phyloP scores from a whole-genome alignment of 2,113 vertebrate species.

The Pelecanus crispus region DNA sequence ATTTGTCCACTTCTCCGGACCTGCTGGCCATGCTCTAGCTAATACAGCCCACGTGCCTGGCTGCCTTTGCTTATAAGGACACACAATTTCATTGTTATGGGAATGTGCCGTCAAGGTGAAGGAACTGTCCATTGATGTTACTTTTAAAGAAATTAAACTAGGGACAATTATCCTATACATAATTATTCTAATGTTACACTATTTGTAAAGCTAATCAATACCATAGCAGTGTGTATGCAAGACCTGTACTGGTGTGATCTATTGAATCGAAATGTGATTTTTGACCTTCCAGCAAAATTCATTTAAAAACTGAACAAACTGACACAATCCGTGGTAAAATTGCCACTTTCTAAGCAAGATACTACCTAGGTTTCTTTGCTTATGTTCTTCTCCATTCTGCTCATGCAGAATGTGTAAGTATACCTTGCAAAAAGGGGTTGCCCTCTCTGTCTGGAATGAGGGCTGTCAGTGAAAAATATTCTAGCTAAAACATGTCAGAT shows the following conservation, averaged over 20 bases:
- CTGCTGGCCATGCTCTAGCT: background rate
- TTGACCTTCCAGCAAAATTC: background rate
- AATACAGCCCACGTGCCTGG: background rate
- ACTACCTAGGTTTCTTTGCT: background rate
- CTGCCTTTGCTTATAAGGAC: background rate
- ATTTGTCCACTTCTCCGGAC: background rate
- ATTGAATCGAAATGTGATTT: background rate
- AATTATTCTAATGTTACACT: background rate
- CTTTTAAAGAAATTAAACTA: background rate
- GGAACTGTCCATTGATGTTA: background rate
- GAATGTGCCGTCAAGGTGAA: background rate
- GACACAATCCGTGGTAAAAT: background rate
- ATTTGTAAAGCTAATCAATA: background rate
- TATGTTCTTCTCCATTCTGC: background rate
- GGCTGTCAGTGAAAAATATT: background rate
- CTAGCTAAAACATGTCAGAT: background rate
- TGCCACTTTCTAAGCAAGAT: background rate
- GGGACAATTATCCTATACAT: background rate
- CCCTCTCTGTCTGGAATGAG: background rate
- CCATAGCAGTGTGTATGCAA: background rate
- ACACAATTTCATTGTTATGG: background rate
- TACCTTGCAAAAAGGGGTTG: background rate
- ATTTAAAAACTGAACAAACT: background rate
- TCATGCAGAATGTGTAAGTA: background rate
- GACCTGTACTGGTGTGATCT: background rate